Evolutionary conservation across 2,113 vertebrate species (phyloP).

Genomic region (Lepisosteus osseus): DNA sequence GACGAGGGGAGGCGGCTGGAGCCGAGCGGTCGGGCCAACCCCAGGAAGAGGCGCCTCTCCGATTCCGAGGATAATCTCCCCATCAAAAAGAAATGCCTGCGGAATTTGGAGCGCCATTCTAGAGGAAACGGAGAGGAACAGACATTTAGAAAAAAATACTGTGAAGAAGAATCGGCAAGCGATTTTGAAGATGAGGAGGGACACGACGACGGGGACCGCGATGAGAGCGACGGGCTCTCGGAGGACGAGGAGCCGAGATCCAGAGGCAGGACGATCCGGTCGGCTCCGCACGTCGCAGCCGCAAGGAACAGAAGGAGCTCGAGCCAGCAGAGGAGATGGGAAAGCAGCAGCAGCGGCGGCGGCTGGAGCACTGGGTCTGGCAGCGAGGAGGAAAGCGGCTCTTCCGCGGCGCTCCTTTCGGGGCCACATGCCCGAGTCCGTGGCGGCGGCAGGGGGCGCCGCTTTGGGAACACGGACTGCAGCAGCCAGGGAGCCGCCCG

Average conservation of each 20-base stretch:
- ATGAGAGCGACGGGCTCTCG: background rate
- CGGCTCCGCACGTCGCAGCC: too few relatives aligned
- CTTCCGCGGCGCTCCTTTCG: slow-evolving; percentile 45
- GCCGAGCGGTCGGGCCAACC: slow-evolving; percentile 35
- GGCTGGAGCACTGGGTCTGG: slow-evolving; percentile 41
- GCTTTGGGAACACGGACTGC: too few relatives aligned
- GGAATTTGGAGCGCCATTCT: slow-evolving; percentile 37
- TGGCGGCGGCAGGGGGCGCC: too few relatives aligned
- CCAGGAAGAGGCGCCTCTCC: slow-evolving; percentile 57
- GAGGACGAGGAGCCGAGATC: background rate
- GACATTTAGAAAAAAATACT: slow-evolving; percentile 16
- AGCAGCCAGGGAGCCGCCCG: slow-evolving; percentile 31
- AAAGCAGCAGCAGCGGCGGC: slow-evolving; percentile 50
- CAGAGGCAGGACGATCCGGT: too few relatives aligned
- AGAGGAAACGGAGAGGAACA: background rate
- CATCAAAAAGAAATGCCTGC: slow-evolving; percentile 14
- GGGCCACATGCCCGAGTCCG: slow-evolving; percentile 55
- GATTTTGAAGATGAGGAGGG: slow-evolving; percentile 25
- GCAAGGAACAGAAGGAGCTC: background rate
- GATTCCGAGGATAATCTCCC: slow-evolving; percentile 52
- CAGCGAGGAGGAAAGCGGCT: slow-evolving; percentile 44
- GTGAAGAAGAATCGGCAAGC: slow-evolving; percentile 27
- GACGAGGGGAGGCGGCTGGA: slow-evolving; percentile 12
- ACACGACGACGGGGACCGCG: slow-evolving; percentile 11
- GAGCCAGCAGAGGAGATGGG: slow-evolving; percentile 40